Evolutionary conservation across 2,113 vertebrate genomes (phyloP).

Genomic region (Sus scrofa): T2T-Sscrofa CM000826.6:151417001-151417500

Average conservation of each 20-base stretch:
- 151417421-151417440: background rate
- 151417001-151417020: background rate
- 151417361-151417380: background rate
- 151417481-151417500: background rate
- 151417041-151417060: slow-evolving; percentile 12
- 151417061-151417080: slow-evolving; percentile 28
- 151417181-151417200: background rate
- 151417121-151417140: background rate
- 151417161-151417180: background rate
- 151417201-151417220: background rate
- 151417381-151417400: background rate
- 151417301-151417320: accelerated
- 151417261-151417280: background rate
- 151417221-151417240: background rate
- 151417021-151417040: background rate
- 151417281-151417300: background rate
- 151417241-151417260: background rate
- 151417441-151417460: background rate
- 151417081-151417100: background rate
- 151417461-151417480: background rate
- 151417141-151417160: background rate
- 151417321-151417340: background rate
- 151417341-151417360: background rate
- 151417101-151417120: background rate
- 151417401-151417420: background rate